These are phyloP conservation scores for Neoniphon sammara DNA, from an alignment of 2,797 vertebrate genomes.

Conservation along the genomic window DNA sequence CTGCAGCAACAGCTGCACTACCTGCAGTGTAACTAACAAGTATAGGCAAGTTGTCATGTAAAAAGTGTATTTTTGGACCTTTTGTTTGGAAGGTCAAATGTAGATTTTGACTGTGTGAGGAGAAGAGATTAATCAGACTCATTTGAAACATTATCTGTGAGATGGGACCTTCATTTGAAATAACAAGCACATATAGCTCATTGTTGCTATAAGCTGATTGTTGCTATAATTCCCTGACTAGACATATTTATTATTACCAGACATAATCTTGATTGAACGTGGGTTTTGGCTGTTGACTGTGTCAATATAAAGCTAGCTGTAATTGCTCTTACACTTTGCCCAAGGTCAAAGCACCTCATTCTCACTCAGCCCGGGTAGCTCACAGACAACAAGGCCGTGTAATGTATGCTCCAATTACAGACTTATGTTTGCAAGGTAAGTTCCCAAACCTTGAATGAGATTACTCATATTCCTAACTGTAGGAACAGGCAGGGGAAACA, in stretches of 20 bases:
- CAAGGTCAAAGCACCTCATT: constrained; percentile 9
- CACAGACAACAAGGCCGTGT: constrained; percentile 4
- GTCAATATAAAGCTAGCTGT: constrained; percentile 20
- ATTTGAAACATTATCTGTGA: background rate
- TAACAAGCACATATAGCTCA: constrained; percentile 10
- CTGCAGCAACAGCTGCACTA: too few species aligned
- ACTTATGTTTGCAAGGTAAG: too few species aligned
- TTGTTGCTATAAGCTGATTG: constrained; percentile 13
- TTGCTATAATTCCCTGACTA: constrained; percentile 23
- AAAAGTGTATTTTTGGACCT: too few species aligned
- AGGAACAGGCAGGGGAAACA: constrained; percentile 39
- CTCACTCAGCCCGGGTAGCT: constrained; percentile 8
- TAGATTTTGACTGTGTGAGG: too few species aligned
- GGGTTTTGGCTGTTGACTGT: constrained; percentile 23
- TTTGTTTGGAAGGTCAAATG: too few species aligned
- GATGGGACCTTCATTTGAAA: constrained; percentile 15
- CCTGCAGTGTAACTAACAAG: too few species aligned
- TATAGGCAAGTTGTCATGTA: too few species aligned
- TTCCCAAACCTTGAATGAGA: constrained; percentile 9
- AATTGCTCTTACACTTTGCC: constrained; percentile 21
- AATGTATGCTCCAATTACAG: background rate
- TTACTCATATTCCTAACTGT: constrained; percentile 38
- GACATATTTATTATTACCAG: constrained; percentile 27
- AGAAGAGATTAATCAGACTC: background rate
- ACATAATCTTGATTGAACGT: constrained; percentile 27